Conservation (phyloP, 2,113 vertebrate species). For the Caretta caretta region DNA sequence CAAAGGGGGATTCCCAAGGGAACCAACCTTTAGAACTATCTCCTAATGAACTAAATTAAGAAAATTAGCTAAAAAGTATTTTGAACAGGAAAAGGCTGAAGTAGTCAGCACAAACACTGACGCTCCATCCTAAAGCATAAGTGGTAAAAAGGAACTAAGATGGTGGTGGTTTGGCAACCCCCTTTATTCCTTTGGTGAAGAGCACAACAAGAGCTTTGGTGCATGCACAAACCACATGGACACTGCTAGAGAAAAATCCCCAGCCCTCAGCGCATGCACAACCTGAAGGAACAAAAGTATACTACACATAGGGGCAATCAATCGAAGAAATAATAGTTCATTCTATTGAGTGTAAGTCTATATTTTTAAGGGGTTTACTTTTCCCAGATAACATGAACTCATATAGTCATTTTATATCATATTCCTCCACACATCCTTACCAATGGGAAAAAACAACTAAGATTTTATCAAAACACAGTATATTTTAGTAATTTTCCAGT, state of each 20-base stretch:
- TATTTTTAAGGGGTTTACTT: background rate
- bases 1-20: no score
- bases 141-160: background rate
- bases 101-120: background rate
- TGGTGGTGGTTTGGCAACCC: background rate
- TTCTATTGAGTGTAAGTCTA: background rate
- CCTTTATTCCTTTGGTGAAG: background rate
- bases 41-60: no score
- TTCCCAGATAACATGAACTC: background rate
- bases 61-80: background rate
- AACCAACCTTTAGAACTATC: no score
- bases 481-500: background rate
- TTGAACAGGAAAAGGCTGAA: background rate
- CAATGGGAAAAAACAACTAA: background rate
- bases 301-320: background rate
- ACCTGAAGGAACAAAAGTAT: background rate
- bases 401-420: background rate
- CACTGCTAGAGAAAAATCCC: background rate
- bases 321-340: background rate
- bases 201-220: background rate
- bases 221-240: background rate
- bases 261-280: background rate
- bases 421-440: background rate
- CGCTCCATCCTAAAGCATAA: background rate
- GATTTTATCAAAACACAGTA: background rate